Percentiles rank a stretch among this genome's conserved stretches.
Evolutionary conservation across 1,140 invertebrate genomes (phyloP).

Genomic region (Calliphora vicina): DNA sequence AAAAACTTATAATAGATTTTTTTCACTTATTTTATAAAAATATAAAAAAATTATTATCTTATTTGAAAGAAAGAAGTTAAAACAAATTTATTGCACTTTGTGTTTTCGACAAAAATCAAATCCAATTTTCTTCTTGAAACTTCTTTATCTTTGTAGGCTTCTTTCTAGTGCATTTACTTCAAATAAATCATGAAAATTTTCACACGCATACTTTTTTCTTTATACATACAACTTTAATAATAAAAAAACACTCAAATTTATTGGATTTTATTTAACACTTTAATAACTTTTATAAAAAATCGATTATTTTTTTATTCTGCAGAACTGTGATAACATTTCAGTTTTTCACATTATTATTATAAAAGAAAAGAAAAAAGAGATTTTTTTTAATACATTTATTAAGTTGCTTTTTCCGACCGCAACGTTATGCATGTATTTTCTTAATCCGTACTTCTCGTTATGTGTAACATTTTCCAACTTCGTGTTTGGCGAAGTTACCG

Average conservation of each 20-base stretch:
- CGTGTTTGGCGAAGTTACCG: constrained; percentile 28
- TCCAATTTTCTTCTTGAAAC: no score
- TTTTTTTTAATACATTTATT: background rate
- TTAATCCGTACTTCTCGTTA: constrained; percentile 31
- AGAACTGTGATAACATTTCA: background rate
- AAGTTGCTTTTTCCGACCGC: background rate
- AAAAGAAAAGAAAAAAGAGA: background rate
- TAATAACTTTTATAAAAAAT: background rate
- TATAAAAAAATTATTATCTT: background rate
- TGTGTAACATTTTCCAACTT: constrained; percentile 33
- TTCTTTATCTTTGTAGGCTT: no score
- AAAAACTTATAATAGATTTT: constrained; percentile 25
- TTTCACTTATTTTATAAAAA: background rate
- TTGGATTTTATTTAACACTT: background rate
- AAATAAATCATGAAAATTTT: background rate
- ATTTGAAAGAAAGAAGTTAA: background rate
- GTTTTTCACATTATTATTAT: background rate
- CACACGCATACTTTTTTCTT: background rate
- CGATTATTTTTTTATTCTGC: background rate
- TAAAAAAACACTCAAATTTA: background rate
- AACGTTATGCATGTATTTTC: constrained; percentile 1
- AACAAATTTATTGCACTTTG: no score
- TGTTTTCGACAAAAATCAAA: no score
- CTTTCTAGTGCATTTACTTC: background rate
- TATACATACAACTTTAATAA: background rate